Evolutionary conservation across 2,888 invertebrate species (phyloP), one percentile per base, ranked within the genome.

Genomic region (Chromoteleia sp.): DNA sequence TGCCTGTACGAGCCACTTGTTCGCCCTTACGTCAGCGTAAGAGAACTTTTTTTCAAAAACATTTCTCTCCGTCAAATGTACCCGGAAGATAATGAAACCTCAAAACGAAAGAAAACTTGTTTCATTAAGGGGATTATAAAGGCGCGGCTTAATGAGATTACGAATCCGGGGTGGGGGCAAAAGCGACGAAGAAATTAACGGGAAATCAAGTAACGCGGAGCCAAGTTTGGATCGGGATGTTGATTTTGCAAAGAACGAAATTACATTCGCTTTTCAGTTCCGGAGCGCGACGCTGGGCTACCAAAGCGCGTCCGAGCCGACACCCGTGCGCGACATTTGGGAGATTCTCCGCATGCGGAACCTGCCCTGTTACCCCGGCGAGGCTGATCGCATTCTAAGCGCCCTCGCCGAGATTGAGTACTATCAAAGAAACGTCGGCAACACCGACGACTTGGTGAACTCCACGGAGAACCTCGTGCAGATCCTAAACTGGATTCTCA

Each of bases 1-100:
- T 97, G 97, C 88, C 92, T 95, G 19, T 94, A 95, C 25, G 94
- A 95, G 86, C 93, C 94, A 0, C 90, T 96, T 29, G 91, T 93
- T 61, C 92, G 93, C 85, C 94, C 95, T 82, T 95, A 94, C 87
- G 93, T 94, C 85, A 93, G 94, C 92, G 95, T 95, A 91, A 92
- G 92, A 89, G 48, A 75, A 67, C 65, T 50, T 65, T 25, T 39
- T 39, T 50, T 45, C 30, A 15, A 15, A 30, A 52, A 30, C 52
- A 52, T 48, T 71, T 36, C 12, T 33, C 14, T 43, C 19, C 36
- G 2, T n/a, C n/a, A 25, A 25, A 25, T 6, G 25, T 1, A 10
- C 36, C 39, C 30, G 19, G 15, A 48, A 59, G 73, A 71, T 79
- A 79, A 74, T 74, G 45, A 74, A 67, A 67, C 39, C 71, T 56